Evolutionary conservation across 37 sponge, comb jelly and placozoan genomes (phyloP).

Genomic region (Hexactinellida sp.): DNA sequence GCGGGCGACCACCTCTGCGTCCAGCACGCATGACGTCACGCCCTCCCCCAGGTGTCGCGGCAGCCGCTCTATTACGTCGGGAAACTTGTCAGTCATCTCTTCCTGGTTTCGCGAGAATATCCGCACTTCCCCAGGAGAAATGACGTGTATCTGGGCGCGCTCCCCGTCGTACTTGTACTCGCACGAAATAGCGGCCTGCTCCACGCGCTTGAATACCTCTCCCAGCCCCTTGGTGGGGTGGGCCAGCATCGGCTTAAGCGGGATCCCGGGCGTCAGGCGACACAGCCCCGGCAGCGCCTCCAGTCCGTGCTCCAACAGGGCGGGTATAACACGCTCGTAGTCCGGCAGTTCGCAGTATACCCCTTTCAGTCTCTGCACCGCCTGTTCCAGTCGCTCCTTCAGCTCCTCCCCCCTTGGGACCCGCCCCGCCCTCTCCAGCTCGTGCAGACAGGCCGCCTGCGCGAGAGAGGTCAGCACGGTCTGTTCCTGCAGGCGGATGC

Average conservation of each 20-base stretch:
- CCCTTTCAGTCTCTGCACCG: constrained; percentile 47
- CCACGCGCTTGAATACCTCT: constrained; percentile 77
- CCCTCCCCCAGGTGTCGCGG: constrained; percentile 52
- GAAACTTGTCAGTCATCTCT: constrained; percentile 88
- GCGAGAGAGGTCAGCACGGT: constrained; percentile 81
- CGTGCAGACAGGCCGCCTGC: constrained; percentile 40
- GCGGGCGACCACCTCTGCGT: constrained; percentile 94
- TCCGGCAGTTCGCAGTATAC: constrained; percentile 83
- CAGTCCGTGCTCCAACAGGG: constrained; percentile 60
- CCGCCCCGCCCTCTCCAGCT: not conserved
- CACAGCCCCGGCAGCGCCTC: constrained; percentile 55
- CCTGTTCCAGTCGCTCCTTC: constrained; percentile 56
- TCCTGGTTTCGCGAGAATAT: constrained; percentile 87
- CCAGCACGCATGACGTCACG: constrained; percentile 73
- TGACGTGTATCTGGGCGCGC: constrained; percentile 86
- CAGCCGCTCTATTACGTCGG: constrained; percentile 84
- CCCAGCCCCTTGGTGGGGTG: constrained; percentile 93
- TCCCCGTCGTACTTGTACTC: constrained; percentile 99
- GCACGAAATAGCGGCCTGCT: constrained; percentile 65
- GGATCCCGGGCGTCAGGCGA: constrained; percentile 85
- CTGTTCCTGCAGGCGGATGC: constrained; percentile 95
- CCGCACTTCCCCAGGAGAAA: constrained; percentile 43
- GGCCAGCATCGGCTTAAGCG: constrained; percentile 98
- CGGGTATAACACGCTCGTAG: constrained; percentile 68
- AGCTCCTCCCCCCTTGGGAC: constrained; percentile 34